Evolutionary conservation across 1,140 invertebrate species (phyloP).

Genomic region (Tetramorium parvispinum): DNA sequence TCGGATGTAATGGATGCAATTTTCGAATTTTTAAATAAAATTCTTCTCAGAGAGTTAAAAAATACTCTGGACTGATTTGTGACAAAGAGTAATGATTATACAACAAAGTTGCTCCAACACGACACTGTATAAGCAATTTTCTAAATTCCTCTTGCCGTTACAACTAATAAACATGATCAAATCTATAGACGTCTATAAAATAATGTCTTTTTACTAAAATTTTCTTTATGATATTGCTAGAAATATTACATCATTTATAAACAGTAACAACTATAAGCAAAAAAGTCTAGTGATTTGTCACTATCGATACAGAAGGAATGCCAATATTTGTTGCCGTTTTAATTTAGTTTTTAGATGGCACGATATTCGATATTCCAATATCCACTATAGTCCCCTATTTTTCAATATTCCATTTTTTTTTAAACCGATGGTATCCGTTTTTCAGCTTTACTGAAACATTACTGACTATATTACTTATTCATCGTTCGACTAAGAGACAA

Average conservation of each 20-base stretch:
- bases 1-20: background rate
- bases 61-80: background rate
- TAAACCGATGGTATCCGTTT: constrained; percentile 38
- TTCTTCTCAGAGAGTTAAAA: background rate
- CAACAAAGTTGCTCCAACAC: background rate
- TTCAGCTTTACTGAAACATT: constrained; percentile 27
- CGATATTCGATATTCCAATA: constrained; percentile 55
- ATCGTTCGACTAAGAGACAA: constrained; percentile 36
- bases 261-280: background rate
- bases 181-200: background rate
- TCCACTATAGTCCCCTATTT: constrained; percentile 16
- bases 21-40: constrained; percentile 1
- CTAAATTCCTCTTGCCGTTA: too few relatives aligned
- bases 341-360: constrained; percentile 56
- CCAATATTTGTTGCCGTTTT: constrained; percentile 55
- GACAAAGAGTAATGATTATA: background rate
- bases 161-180: background rate
- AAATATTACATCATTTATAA: constrained; percentile 8
- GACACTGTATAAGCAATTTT: background rate
- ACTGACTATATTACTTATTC: constrained; percentile 43
- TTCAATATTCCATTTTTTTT: constrained; percentile 52
- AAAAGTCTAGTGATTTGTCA: constrained; percentile 38
- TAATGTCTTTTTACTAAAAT: background rate
- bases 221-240: background rate
- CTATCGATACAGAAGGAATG: constrained; percentile 30